phyloP scores from a whole-genome alignment of 2,797 vertebrate species.

The Xenentodon cancila region DNA sequence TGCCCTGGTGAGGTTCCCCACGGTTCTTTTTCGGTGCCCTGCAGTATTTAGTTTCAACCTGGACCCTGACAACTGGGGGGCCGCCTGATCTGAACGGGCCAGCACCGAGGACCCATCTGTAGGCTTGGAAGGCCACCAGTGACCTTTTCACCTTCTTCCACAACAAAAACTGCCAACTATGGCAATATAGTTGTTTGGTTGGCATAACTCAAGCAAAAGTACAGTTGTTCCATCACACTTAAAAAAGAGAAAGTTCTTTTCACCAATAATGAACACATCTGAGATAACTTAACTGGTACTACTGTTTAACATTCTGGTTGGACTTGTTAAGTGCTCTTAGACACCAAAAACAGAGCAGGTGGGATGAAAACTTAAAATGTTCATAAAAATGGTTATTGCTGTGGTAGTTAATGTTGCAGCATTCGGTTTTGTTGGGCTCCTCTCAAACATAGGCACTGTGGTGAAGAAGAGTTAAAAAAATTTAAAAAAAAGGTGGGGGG shows the following conservation, averaged over 20 bases:
- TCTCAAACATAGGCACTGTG: conserved; percentile 92
- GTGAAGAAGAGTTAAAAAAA: conserved; percentile 90
- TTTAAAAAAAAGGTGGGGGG: conserved; percentile 13
- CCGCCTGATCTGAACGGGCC: no score
- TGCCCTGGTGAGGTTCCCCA: conserved; percentile 55
- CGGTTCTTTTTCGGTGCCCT: conserved; percentile 39
- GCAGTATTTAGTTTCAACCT: conserved; percentile 36
- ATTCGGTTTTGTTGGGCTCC: conserved; percentile 76
- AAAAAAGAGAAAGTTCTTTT: conserved; percentile 4
- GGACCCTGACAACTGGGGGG: conserved; percentile 27
- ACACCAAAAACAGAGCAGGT: conserved; percentile 39
- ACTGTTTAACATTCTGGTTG: conserved; percentile 23
- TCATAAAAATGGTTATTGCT: conserved; percentile 78
- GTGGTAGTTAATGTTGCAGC: conserved; percentile 81
- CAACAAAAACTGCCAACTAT: conserved; percentile 32
- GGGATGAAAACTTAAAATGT: conserved; percentile 31
- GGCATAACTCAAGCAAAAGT: conserved; percentile 35
- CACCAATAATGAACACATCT: conserved; percentile 6
- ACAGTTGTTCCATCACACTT: conserved; percentile 33
- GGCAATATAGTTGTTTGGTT: conserved; percentile 31
- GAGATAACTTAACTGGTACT: conserved; percentile 12
- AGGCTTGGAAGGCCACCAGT: conserved; percentile 33
- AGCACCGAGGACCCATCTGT: conserved; percentile 7
- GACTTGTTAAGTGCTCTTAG: conserved; percentile 45
- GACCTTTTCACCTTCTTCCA: conserved; percentile 8